A percentile compares a stretch with the other conserved stretches of the same genome.
These are phyloP conservation scores for Oikopleura vanhoeffeni DNA, from an alignment of 23 tunicate genomes.

Conservation along the genomic window DNA sequence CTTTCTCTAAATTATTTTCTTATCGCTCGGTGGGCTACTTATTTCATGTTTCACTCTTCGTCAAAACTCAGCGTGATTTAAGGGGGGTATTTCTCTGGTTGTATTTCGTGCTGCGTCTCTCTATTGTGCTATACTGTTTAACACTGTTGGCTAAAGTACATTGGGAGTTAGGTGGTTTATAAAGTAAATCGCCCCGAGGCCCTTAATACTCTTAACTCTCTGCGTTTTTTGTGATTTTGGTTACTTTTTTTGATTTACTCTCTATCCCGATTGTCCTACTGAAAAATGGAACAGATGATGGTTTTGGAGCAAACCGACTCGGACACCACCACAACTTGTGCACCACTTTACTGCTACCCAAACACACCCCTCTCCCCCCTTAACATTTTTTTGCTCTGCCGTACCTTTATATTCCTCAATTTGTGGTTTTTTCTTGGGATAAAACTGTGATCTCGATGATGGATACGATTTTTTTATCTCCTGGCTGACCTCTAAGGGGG, in stretches of 20 bases:
- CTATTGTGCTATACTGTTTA: background rate
- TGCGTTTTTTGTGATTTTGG: background rate
- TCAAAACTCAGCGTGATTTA: background rate
- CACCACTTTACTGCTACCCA: background rate
- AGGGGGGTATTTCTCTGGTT: background rate
- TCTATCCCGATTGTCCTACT: background rate
- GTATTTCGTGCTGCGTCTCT: background rate
- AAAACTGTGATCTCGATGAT: background rate
- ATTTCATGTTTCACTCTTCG: background rate
- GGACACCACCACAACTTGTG: background rate
- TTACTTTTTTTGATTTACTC: background rate
- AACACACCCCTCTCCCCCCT: background rate
- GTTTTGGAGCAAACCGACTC: background rate
- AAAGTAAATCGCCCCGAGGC: slow-evolving; percentile 17
- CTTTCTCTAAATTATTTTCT: no score
- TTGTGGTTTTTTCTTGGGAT: background rate
- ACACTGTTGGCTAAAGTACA: slow-evolving; percentile 1
- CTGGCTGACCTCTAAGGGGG: background rate
- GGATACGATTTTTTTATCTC: background rate
- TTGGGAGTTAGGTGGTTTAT: background rate
- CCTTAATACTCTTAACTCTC: background rate
- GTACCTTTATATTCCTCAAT: background rate
- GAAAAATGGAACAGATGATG: background rate
- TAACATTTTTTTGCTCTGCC: background rate
- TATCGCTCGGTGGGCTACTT: background rate